phyloP scores from a whole-genome alignment of 2,888 invertebrate species.

The Pseudoips prasinana region DNA sequence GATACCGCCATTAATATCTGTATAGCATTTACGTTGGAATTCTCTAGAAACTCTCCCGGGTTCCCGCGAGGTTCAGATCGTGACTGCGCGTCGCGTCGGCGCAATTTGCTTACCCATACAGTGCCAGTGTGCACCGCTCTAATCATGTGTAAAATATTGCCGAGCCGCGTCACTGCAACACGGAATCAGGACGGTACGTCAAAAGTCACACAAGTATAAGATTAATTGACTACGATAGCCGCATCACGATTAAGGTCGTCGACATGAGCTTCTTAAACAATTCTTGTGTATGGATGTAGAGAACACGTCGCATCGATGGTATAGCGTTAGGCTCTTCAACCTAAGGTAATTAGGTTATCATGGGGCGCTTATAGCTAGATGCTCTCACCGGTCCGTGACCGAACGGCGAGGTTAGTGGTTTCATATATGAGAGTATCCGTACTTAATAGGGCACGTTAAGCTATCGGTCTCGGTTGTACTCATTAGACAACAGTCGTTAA shows the following conservation, averaged over 20 bases:
- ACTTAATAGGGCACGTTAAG: too few species aligned
- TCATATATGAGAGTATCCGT: too few species aligned
- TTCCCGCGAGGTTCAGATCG: constrained; percentile 79
- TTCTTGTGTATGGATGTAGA: too few species aligned
- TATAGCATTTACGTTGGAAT: constrained; percentile 77
- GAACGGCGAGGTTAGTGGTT: too few species aligned
- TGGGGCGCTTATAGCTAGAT: too few species aligned
- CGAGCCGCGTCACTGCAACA: constrained; percentile 65
- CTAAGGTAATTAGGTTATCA: too few species aligned
- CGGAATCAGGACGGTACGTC: constrained; percentile 67
- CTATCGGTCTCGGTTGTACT: too few species aligned
- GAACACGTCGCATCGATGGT: too few species aligned
- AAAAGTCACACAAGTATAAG: constrained; percentile 63
- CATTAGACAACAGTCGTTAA: too few species aligned
- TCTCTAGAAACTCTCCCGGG: constrained; percentile 75
- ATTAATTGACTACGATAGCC: constrained; percentile 68
- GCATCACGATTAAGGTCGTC: constrained; percentile 56
- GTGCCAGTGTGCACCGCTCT: constrained; percentile 67
- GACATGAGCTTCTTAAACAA: constrained; percentile 27
- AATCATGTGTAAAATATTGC: constrained; percentile 81
- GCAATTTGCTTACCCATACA: constrained; percentile 82
- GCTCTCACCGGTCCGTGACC: too few species aligned
- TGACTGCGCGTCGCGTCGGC: constrained; percentile 76
- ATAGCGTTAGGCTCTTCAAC: too few species aligned
- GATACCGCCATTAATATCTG: constrained; percentile 72